phyloP scores from a whole-genome alignment of 1,140 invertebrate genomes.

The Apocrypta bakeri region DNA sequence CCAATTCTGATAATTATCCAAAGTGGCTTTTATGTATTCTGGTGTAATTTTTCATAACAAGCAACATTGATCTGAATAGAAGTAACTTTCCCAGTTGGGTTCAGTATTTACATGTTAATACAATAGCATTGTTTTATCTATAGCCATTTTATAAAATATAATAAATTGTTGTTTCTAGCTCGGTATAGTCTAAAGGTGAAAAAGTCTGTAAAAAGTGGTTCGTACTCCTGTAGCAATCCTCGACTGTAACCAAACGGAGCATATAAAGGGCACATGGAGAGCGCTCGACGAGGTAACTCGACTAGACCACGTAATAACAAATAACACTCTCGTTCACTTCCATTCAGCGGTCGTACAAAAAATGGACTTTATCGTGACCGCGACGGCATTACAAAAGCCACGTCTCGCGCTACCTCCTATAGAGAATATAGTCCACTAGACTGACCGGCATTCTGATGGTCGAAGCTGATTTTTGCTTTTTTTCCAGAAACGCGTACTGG shows the following conservation, averaged over 20 bases:
- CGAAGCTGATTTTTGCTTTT: background rate
- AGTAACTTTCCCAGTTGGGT: too few species aligned
- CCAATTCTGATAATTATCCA: too few species aligned
- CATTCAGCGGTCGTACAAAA: background rate
- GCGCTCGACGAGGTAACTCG: background rate
- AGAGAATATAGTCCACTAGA: background rate
- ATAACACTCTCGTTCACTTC: background rate
- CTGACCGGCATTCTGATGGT: background rate
- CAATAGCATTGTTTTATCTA: too few species aligned
- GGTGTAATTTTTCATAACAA: too few species aligned
- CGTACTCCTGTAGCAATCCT: too few species aligned
- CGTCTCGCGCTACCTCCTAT: background rate
- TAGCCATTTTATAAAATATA: too few species aligned
- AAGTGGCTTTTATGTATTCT: too few species aligned
- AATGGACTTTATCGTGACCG: slow-evolving; percentile 8
- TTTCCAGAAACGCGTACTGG: too few species aligned
- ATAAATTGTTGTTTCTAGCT: too few species aligned
- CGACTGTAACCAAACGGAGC: background rate
- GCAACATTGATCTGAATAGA: too few species aligned
- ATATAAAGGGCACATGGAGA: background rate
- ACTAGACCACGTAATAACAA: background rate
- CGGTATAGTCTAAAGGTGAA: too few species aligned
- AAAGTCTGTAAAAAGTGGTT: background rate
- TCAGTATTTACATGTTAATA: too few species aligned
- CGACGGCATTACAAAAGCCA: background rate